Conservation (phyloP, 1,140 invertebrate species). For the Paramacrobiotus metropolitanus region DNA sequence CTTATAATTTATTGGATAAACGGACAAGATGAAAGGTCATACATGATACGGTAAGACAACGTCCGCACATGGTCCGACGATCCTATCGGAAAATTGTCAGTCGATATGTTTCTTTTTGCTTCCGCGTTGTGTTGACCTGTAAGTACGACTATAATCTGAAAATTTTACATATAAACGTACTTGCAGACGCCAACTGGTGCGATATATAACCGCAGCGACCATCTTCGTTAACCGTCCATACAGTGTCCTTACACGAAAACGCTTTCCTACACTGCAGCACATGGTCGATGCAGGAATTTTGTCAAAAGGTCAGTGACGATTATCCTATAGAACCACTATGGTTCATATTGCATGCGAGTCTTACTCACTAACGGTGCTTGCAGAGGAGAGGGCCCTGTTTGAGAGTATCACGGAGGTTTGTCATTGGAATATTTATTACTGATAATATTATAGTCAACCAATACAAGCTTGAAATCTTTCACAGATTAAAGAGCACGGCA, state of each 20-base stretch:
- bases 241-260: slow-evolving; percentile 6
- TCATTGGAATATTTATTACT: slow-evolving; percentile 12
- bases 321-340: too few relatives aligned
- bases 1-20: background rate
- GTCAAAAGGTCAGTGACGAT: background rate
- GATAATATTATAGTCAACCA: too few relatives aligned
- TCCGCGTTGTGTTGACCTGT: too few relatives aligned
- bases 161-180: too few relatives aligned
- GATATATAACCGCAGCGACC: slow-evolving; percentile 12
- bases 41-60: background rate
- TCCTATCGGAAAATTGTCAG: too few relatives aligned
- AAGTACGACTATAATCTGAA: too few relatives aligned
- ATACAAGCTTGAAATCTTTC: too few relatives aligned
- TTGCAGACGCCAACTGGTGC: slow-evolving; percentile 10
- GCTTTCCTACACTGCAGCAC: slow-evolving; percentile 10
- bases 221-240: slow-evolving; percentile 12
- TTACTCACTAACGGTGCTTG: too few relatives aligned
- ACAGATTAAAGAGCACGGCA: slow-evolving; percentile 9
- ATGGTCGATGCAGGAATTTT: slow-evolving; percentile 7
- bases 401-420: slow-evolving; percentile 5
- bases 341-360: too few relatives aligned
- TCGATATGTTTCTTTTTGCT: too few relatives aligned
- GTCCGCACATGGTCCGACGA: too few relatives aligned
- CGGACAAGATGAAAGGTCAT: background rate
- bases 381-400: slow-evolving; percentile 6